These are phyloP conservation scores for Coenobita brevimanus DNA, from an alignment of 1,140 invertebrate genomes.

Conservation along the genomic window DNA sequence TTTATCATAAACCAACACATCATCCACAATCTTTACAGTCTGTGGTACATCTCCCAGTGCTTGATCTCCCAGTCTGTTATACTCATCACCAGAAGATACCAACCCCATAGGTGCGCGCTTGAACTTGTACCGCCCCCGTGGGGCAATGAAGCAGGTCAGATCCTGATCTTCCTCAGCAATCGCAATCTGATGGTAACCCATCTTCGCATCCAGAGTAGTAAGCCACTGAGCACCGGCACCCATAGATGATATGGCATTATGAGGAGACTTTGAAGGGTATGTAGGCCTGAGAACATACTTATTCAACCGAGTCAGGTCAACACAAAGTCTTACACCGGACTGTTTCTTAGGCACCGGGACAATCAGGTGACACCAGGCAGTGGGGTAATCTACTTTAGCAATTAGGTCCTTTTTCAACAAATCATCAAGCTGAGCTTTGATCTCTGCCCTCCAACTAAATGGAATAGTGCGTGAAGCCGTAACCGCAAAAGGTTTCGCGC, in stretches of 20 bases:
- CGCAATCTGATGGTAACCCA: slow-evolving; percentile 71
- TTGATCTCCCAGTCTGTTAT: slow-evolving; percentile 68
- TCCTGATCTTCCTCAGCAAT: slow-evolving; percentile 68
- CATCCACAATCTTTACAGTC: slow-evolving; percentile 68
- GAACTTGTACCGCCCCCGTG: slow-evolving; percentile 62
- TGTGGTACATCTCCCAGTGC: slow-evolving; percentile 52
- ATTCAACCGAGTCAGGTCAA: slow-evolving; percentile 69
- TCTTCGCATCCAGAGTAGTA: slow-evolving; percentile 70
- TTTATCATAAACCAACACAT: slow-evolving; percentile 56
- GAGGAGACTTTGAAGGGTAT: slow-evolving; percentile 69
- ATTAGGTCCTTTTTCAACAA: slow-evolving; percentile 29
- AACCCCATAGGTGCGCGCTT: slow-evolving; percentile 62
- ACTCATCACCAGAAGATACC: slow-evolving; percentile 69
- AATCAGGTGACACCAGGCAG: slow-evolving; percentile 58
- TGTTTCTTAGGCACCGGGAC: slow-evolving; percentile 56
- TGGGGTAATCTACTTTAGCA: slow-evolving; percentile 4
- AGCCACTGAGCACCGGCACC: slow-evolving; percentile 38
- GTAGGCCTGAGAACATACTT: slow-evolving; percentile 20
- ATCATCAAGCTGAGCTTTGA: slow-evolving; percentile 35
- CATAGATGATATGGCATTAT: slow-evolving; percentile 65
- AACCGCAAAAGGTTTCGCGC: neutral
- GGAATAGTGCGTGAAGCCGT: slow-evolving; percentile 19
- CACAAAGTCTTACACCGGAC: slow-evolving; percentile 48
- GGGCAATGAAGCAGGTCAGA: slow-evolving; percentile 71
- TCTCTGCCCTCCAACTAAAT: neutral